A percentile compares a stretch with the other conserved stretches of the same genome.
phyloP scores from a whole-genome alignment of 2,888 invertebrate species.

The Sinelater perroti region DNA sequence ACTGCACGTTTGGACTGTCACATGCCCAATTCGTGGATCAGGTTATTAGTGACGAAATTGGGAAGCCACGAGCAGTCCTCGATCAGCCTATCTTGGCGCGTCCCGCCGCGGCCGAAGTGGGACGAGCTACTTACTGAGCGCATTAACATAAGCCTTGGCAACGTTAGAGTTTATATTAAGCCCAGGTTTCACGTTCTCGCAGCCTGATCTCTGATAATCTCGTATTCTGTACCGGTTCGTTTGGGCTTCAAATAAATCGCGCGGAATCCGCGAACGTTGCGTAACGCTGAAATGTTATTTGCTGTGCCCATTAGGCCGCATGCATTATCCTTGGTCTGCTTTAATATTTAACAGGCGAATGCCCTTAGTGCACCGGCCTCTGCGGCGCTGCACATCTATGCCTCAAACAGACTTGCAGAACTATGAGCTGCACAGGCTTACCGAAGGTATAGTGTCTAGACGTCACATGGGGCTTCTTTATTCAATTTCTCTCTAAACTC shows the following conservation, averaged over 20 bases:
- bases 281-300: slow-evolving; percentile 16
- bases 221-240: slow-evolving; percentile 12
- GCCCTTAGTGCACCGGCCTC: not conserved
- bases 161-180: slow-evolving; percentile 19
- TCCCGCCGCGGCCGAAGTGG: not conserved
- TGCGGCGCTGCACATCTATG: not conserved
- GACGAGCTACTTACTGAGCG: slow-evolving; percentile 10
- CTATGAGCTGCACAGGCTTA: not conserved
- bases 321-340: slow-evolving; percentile 14
- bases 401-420: not conserved
- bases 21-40: too few species aligned
- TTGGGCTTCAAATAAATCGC: slow-evolving; percentile 12
- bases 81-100: slow-evolving; percentile 3
- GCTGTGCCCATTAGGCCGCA: slow-evolving; percentile 8
- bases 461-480: too few species aligned
- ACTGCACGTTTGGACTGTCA: too few species aligned
- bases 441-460: too few species aligned
- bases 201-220: slow-evolving; percentile 18
- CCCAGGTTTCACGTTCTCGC: slow-evolving; percentile 15
- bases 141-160: slow-evolving; percentile 14
- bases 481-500: too few species aligned
- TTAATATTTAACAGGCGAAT: slow-evolving; percentile 10
- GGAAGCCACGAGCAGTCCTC: too few species aligned
- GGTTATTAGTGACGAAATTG: too few species aligned
- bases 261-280: slow-evolving; percentile 1